Base-by-base conservation (phyloP, 2,113 vertebrate species). In the Forbesichthys agassizii region DNA sequence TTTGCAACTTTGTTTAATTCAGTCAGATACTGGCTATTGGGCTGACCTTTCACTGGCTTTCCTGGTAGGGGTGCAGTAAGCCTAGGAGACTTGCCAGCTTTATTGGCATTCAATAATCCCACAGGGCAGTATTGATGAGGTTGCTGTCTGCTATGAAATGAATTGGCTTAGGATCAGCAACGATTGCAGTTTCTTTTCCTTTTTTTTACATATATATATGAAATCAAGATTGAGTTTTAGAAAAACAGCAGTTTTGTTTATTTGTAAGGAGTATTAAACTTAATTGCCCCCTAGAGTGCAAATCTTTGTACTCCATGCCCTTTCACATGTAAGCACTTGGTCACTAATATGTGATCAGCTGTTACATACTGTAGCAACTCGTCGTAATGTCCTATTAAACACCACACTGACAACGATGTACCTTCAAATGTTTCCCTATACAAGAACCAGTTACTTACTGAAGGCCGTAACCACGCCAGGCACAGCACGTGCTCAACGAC, bases 1-100 rank as follows among this genome's bases (percentile, higher is more conserved):
- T 92, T 91, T 91, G 78, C 80, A 87, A 90, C 88, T 91, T 90
- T 84, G 90, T 91, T 91, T 88, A 85, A 91, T 87, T 89, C 85
- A 79, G 77, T 86, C 84, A 86, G 84, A 86, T 84, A 83, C 74
- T 74, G 73, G 86, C 74, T 88, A 90, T 90, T 79, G 83, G 78
- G 67, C 78, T 91, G 91, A 92, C 90, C 89, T 91, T 92, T 92
- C 64, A 56, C 73, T 65, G 68, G 75, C 77, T 76, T 88, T 75
- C 66, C 74, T 80, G 63, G 74, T 85, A 78, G 81, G 51, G 79
- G 66, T 55, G 68, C 79, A 79, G 80, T 81, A 85, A 85, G 80
- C 81, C 85, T 88, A 62, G 3, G 65, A 83, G 82, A 81, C 75
- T 75, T 11, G 16, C 75, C 67, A 62, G 80, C 81, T 83, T 80